A percentile compares a stretch with the other conserved stretches of the same genome.
Evolutionary conservation across 1,140 invertebrate genomes (phyloP).

Genomic region (Camponotus vicinus): DNA sequence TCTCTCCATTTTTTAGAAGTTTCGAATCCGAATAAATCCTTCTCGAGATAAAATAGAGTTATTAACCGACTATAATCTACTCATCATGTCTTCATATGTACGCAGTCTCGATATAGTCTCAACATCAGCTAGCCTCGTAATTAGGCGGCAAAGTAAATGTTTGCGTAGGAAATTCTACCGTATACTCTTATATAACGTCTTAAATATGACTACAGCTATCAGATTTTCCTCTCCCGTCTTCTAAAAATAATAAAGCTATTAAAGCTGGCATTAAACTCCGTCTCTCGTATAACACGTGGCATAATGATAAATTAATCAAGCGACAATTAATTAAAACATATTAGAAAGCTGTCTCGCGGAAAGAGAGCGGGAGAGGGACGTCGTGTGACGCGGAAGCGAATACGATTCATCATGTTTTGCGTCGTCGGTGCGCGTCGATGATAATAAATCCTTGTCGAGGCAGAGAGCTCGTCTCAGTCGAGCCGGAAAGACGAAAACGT

Average conservation of each 20-base stretch:
- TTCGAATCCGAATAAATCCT: not conserved
- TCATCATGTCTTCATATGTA: slow-evolving; percentile 31
- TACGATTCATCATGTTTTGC: slow-evolving; percentile 83
- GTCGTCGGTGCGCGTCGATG: slow-evolving; percentile 78
- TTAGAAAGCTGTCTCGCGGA: slow-evolving; percentile 59
- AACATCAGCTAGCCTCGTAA: slow-evolving; percentile 36
- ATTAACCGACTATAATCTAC: slow-evolving; percentile 13
- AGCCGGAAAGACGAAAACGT: not conserved
- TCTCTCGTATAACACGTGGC: not conserved
- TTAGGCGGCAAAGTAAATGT: slow-evolving; percentile 55
- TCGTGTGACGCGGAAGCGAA: slow-evolving; percentile 68
- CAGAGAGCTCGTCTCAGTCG: slow-evolving; percentile 30
- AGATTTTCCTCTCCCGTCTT: not conserved
- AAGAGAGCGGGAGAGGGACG: not conserved
- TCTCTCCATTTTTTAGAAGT: not conserved
- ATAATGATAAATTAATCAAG: slow-evolving; percentile 80
- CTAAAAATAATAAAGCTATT: slow-evolving; percentile 54
- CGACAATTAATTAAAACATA: slow-evolving; percentile 82
- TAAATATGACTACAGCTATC: slow-evolving; percentile 27
- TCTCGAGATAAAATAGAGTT: not conserved
- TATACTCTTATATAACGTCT: slow-evolving; percentile 46
- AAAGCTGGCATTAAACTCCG: slow-evolving; percentile 38
- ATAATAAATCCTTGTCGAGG: slow-evolving; percentile 82
- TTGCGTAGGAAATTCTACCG: slow-evolving; percentile 34
- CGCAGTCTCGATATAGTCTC: slow-evolving; percentile 19